phyloP scores from a whole-genome alignment of 2,797 vertebrate genomes.

The Acrossocheilus wenchowensis region DNA sequence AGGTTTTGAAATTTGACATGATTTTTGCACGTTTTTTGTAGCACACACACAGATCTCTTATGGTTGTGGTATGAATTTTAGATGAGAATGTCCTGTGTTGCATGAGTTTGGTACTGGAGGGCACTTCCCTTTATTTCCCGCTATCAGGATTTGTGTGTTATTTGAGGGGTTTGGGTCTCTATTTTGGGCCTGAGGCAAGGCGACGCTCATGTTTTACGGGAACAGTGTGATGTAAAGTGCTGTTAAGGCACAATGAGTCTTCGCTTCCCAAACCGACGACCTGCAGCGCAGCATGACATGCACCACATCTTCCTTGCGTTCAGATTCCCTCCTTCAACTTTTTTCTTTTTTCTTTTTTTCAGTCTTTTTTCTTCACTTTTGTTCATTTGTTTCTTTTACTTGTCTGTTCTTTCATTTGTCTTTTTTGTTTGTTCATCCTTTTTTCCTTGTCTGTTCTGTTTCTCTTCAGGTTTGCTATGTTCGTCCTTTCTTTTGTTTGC shows the following conservation, averaged over 20 bases:
- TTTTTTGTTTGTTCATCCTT: background rate
- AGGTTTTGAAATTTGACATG: constrained; percentile 11
- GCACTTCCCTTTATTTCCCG: background rate
- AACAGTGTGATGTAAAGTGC: constrained; percentile 62
- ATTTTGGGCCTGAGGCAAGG: constrained; percentile 65
- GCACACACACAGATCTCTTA: background rate
- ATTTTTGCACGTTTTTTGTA: background rate
- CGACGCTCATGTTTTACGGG: constrained; percentile 68
- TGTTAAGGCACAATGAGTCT: constrained; percentile 18
- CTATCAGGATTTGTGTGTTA: constrained; percentile 4
- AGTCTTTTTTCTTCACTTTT: background rate
- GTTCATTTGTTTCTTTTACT: background rate
- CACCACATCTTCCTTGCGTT: background rate
- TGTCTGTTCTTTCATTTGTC: background rate
- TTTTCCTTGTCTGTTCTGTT: background rate
- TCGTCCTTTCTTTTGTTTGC: background rate
- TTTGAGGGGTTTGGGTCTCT: constrained; percentile 42
- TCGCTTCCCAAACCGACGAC: background rate
- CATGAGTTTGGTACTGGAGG: background rate
- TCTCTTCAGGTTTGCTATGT: background rate
- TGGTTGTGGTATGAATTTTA: background rate
- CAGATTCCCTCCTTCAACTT: background rate
- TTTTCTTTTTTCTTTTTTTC: background rate
- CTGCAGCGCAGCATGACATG: background rate
- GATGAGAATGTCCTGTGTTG: constrained; percentile 2